Base-by-base conservation (phyloP, 1,140 invertebrate genomes). In the Drosophila miranda region DNA sequence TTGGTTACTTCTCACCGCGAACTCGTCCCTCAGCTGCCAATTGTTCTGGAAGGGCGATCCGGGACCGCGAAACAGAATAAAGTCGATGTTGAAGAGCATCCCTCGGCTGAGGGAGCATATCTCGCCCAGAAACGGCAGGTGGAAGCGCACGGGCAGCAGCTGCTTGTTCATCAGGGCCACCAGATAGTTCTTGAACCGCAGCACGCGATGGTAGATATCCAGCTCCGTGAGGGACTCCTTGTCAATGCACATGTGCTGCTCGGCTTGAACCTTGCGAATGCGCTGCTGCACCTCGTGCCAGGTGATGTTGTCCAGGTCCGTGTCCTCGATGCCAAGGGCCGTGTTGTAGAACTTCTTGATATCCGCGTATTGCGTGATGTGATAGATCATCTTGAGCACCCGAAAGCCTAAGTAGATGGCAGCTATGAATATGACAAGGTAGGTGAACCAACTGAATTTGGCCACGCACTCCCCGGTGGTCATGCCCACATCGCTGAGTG, bases 121-220 rank as follows among this genome's bases (percentile, higher is more conserved):
- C 91, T 98, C 95, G 41, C 98, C 98, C 51, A 97, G 43, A 59
- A 96, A 92, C 28, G 98, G 98, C 56, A 98, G 63, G 58, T 95
- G 93, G 69, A 96, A 93, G 90, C 95, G 95, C 6, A 98, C 93
- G 4, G 98, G 98, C 41, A 99, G 90, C 48, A 99, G 82, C 70
- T 94, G 94, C 92, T 99, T 99, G 92, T 99, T 99, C 46, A 99
- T 95, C 95, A 99, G 96, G 26, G 98, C 98, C 30, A 99, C 96
- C 92, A 99, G 94, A 91, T 99, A 99, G 92, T 99, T 99, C 91
- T 98, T 97, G 91, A 97, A 98, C 83, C 95, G 93, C 70, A 99
- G 93, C 91, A 99, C 99, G 87, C 99, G 93, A 92, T 99, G 98
- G 91, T 99, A 99, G 88, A 99, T 99, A 93, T 99, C 99, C 84